A percentile compares a stretch with the other conserved stretches of the same genome.
These are phyloP conservation scores for Physocephala rufipes DNA, from an alignment of 2,888 invertebrate genomes.

Conservation along the genomic window DNA sequence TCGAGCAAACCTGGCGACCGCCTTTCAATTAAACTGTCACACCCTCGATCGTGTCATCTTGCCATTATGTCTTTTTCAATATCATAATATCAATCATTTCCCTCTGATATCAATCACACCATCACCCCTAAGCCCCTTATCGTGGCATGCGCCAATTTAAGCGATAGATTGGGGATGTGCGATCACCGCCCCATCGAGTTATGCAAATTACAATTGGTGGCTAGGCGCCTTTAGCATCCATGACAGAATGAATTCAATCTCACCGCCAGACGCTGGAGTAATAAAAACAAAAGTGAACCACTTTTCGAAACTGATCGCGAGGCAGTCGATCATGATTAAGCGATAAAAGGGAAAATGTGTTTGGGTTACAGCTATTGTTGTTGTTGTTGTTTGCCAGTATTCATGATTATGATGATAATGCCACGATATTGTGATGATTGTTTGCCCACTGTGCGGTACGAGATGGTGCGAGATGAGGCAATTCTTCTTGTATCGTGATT, in stretches of 20 bases:
- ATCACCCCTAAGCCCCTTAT: too few relatives aligned
- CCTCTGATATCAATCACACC: too few relatives aligned
- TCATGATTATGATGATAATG: background rate
- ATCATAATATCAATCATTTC: too few relatives aligned
- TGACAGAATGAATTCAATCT: conserved; percentile 3
- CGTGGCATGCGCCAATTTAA: too few relatives aligned
- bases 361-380: background rate
- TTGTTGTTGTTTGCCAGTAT: conserved; percentile 6
- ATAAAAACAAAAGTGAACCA: background rate
- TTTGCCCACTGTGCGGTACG: conserved; percentile 15
- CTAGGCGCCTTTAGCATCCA: background rate
- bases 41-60: too few relatives aligned
- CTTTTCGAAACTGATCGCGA: background rate
- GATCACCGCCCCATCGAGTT: too few relatives aligned
- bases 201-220: too few relatives aligned
- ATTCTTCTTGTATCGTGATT: conserved; percentile 16
- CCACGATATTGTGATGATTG: background rate
- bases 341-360: background rate
- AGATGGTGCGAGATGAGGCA: conserved; percentile 10
- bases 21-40: too few relatives aligned
- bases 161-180: too few relatives aligned
- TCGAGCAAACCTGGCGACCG: too few relatives aligned
- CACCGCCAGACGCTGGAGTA: background rate
- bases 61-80: too few relatives aligned
- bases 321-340: conserved; percentile 3